Conservation (phyloP, 2,113 vertebrate genomes). For the Hemicordylus capensis region DNA sequence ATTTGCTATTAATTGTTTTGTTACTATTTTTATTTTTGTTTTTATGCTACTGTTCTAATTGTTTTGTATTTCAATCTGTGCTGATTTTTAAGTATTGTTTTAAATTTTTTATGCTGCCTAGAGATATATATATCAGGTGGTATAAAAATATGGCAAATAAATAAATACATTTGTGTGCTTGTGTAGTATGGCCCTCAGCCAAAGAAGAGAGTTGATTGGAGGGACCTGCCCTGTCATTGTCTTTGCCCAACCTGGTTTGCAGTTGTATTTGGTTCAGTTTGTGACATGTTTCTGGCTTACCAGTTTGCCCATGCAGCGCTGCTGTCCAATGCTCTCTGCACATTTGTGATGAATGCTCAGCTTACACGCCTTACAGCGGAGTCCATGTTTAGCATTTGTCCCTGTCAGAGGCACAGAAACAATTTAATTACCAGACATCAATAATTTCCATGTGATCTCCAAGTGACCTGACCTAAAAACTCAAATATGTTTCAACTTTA, state of each 20-base stretch:
- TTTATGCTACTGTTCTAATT: too few species aligned
- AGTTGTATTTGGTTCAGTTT: background rate
- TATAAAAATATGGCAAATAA: too few species aligned
- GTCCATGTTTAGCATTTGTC: constrained; percentile 90
- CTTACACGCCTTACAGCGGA: constrained; percentile 98
- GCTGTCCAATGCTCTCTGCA: constrained; percentile 85
- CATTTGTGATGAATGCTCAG: constrained; percentile 99
- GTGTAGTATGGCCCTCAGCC: background rate
- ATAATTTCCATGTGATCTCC: constrained; percentile 61
- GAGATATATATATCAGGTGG: too few species aligned
- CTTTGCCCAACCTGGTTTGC: background rate
- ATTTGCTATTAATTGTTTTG: too few species aligned
- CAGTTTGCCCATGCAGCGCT: constrained; percentile 98
- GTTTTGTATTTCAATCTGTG: too few species aligned
- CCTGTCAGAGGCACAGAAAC: constrained; percentile 75
- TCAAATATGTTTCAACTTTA: background rate
- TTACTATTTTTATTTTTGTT: too few species aligned
- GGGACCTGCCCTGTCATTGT: background rate
- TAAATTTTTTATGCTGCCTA: too few species aligned
- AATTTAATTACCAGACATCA: constrained; percentile 49
- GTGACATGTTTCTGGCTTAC: constrained; percentile 74
- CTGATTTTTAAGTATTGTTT: too few species aligned
- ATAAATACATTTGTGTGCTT: too few species aligned
- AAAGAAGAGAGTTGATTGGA: background rate
- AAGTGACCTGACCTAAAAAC: constrained; percentile 30